Conservation (phyloP, 2,797 vertebrate genomes). For the Muraenolepis orangiensis region DNA sequence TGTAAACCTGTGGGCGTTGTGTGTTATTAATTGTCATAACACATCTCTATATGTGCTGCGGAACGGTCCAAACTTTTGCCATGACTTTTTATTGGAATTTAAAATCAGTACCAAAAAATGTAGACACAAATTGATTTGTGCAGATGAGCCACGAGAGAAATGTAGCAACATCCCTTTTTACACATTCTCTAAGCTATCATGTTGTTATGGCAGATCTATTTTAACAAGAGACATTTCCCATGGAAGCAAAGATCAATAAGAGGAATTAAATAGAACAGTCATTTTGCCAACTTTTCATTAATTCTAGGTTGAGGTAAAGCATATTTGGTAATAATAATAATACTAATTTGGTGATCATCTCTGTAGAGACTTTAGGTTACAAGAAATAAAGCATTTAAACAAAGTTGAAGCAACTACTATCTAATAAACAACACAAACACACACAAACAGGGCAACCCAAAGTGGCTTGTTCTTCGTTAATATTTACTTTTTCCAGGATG, state of each 20-base stretch:
- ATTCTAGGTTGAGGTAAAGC: not conserved
- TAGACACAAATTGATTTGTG: not conserved
- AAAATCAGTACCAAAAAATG: not conserved
- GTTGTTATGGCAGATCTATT: not conserved
- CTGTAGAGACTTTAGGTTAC: not conserved
- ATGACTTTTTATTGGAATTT: not conserved
- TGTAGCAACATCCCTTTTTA: not conserved
- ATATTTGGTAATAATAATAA: not conserved
- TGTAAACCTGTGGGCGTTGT: not conserved
- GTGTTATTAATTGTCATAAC: not conserved
- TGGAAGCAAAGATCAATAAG: no score
- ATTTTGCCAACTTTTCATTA: not conserved
- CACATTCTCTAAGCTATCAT: not conserved
- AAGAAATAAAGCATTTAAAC: not conserved
- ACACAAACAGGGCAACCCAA: not conserved
- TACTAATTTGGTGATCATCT: no score
- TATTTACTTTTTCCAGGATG: conserved; percentile 23
- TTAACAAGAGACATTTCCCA: not conserved
- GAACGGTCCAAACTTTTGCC: not conserved
- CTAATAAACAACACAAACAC: not conserved
- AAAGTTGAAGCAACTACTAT: not conserved
- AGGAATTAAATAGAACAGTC: not conserved
- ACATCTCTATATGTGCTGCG: not conserved
- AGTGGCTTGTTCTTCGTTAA: not conserved
- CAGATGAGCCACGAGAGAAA: not conserved